These are phyloP conservation scores for Hexactinellida sp. DNA, from an alignment of 37 sponge, comb jelly and placozoan species.

Conservation along the genomic window DNA sequence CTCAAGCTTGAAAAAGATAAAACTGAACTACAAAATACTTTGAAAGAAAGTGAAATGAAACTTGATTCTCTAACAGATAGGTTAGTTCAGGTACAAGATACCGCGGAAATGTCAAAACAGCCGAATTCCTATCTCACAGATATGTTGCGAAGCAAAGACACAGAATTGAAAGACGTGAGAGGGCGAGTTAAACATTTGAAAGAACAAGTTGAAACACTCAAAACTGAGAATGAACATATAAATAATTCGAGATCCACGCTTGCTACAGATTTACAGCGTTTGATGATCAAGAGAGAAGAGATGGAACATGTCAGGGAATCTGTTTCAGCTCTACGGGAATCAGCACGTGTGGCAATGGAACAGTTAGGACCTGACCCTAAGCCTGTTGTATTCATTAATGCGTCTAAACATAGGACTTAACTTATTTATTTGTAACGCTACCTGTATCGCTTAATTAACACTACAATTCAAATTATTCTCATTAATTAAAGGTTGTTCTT, in stretches of 20 bases:
- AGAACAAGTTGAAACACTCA: neutral
- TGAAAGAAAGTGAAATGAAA: neutral
- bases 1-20: neutral
- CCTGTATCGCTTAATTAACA: neutral
- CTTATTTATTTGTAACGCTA: neutral
- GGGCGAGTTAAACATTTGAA: neutral
- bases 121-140: slow-evolving; percentile 9
- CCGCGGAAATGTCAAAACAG: neutral
- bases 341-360: neutral
- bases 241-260: neutral
- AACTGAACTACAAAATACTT: neutral
- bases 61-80: neutral
- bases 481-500: too few relatives aligned
- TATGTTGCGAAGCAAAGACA: neutral
- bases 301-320: neutral
- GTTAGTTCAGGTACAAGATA: neutral
- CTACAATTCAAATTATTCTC: too few relatives aligned
- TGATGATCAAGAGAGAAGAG: neutral
- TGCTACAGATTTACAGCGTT: neutral
- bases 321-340: neutral
- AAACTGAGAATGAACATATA: neutral
- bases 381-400: neutral
- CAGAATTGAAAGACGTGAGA: neutral
- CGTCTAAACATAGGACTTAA: neutral
- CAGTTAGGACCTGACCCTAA: slow-evolving; percentile 13